Conservation (phyloP, 2,888 invertebrate genomes). For the Biston stratarius region DNA sequence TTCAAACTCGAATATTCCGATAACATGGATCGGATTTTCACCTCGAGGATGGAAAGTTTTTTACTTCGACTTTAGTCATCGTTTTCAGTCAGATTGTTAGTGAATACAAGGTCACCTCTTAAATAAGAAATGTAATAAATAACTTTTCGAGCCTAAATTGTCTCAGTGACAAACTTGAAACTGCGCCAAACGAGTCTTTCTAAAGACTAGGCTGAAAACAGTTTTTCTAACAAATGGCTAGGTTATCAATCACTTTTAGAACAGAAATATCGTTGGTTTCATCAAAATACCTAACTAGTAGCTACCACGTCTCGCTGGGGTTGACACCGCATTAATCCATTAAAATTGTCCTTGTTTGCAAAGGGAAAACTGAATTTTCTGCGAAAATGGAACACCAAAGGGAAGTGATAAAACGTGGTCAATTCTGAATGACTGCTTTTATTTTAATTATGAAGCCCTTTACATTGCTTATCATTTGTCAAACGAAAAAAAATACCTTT, state of each 20-base stretch:
- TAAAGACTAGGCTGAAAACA: constrained; percentile 2
- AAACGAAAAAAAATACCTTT: no score
- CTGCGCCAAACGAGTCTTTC: constrained; percentile 12
- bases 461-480: no score
- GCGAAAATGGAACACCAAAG: constrained; percentile 8
- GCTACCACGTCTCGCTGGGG: neutral
- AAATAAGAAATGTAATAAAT: neutral
- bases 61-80: no score
- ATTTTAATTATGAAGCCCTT: no score
- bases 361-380: constrained; percentile 11
- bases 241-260: constrained; percentile 16
- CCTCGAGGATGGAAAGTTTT: no score
- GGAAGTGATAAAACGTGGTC: constrained; percentile 6
- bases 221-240: constrained; percentile 3
- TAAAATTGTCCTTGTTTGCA: constrained; percentile 17
- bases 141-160: neutral
- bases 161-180: constrained; percentile 20
- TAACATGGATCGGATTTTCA: no score
- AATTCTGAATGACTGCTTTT: neutral
- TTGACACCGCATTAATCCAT: constrained; percentile 29
- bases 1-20: neutral
- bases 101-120: neutral
- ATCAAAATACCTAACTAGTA: constrained; percentile 7
- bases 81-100: neutral
- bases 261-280: neutral